A percentile compares a stretch with the other conserved stretches of the same genome.
Conservation (phyloP, 2,113 vertebrate genomes). For the Pomatostomus ruficeps region DNA sequence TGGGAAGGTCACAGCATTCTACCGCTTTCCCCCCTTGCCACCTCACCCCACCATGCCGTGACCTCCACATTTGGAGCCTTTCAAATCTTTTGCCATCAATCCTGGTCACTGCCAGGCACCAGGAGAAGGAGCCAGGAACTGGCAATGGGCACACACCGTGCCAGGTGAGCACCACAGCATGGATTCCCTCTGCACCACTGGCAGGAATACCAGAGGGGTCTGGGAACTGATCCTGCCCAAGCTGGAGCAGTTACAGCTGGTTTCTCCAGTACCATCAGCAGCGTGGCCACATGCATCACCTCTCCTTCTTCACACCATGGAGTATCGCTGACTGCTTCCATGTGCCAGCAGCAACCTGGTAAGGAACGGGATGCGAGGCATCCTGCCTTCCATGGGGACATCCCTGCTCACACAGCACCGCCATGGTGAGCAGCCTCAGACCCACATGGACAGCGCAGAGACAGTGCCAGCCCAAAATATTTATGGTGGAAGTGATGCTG, state of each 20-base stretch:
- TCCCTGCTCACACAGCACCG: not conserved
- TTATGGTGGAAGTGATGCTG: not conserved
- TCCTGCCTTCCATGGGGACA: not conserved
- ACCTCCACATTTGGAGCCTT: constrained; percentile 70
- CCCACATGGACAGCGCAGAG: not conserved
- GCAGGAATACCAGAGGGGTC: rapidly evolving
- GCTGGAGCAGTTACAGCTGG: not conserved
- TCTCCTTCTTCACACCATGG: not conserved
- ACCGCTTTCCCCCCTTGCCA: too few relatives aligned
- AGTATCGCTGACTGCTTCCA: not conserved
- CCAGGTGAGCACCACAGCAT: rapidly evolving
- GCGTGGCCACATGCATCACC: rapidly evolving
- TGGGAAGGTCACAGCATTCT: too few relatives aligned
- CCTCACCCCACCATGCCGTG: too few relatives aligned
- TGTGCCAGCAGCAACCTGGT: too few relatives aligned
- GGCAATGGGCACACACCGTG: not conserved
- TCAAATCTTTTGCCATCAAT: constrained; percentile 60
- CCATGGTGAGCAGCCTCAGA: not conserved
- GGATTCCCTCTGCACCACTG: not conserved
- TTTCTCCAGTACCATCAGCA: not conserved
- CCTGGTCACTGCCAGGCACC: not conserved
- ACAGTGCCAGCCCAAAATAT: not conserved
- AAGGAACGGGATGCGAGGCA: not conserved
- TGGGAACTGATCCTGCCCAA: not conserved
- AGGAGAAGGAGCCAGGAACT: not conserved